Percentiles rank a stretch among this genome's conserved stretches.
Conservation (phyloP, 2,797 vertebrate genomes). For the Poeciliopsis turneri region DNA sequence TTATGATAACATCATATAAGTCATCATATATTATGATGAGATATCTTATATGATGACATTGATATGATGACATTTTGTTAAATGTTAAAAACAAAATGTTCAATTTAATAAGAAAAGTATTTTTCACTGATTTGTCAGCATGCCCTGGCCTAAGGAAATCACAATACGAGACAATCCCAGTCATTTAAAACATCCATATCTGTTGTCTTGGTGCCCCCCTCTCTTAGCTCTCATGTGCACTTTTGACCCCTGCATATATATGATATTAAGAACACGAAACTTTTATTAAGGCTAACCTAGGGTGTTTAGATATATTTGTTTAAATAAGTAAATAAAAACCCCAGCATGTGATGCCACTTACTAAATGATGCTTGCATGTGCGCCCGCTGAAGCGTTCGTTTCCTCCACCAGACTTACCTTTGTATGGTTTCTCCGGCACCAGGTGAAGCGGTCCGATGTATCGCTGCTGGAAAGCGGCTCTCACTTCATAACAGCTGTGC, state of each 20-base stretch:
- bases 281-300: neutral
- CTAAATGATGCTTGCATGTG: neutral
- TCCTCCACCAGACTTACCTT: constrained; percentile 82
- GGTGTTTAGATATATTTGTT: neutral
- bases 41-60: too few species aligned
- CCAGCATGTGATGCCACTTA: neutral
- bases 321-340: neutral
- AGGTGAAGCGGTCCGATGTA: constrained; percentile 87
- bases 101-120: neutral
- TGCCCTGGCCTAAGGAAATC: neutral
- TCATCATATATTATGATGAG: too few species aligned
- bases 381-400: neutral
- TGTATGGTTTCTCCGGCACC: constrained; percentile 89
- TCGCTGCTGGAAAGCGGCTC: constrained; percentile 89
- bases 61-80: too few species aligned
- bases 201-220: neutral
- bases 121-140: neutral
- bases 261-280: neutral
- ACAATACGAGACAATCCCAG: neutral
- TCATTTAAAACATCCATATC: neutral
- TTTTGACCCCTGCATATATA: neutral
- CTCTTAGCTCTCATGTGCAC: neutral
- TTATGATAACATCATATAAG: too few species aligned
- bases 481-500: constrained; percentile 92
- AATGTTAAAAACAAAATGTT: too few species aligned